These are phyloP conservation scores for Caenorhabditis sp. DNA, from an alignment of 2,888 invertebrate species.

Conservation along the genomic window DNA sequence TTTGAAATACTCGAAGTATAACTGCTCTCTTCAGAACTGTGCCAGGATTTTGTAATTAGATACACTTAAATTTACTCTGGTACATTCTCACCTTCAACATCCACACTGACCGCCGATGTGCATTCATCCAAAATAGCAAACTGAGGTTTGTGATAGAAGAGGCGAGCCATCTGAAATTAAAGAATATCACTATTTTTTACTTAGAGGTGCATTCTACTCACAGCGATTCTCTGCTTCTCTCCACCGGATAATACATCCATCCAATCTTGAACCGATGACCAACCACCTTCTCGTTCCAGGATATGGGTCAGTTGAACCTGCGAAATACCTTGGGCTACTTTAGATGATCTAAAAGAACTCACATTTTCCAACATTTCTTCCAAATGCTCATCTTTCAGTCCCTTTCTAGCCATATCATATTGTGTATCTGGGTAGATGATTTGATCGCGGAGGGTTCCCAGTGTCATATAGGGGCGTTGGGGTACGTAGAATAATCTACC, in stretches of 20 bases:
- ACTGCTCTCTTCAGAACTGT: too few relatives aligned
- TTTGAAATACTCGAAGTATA: too few relatives aligned
- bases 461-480: slow-evolving; percentile 90
- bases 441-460: slow-evolving; percentile 90
- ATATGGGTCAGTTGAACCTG: slow-evolving; percentile 55
- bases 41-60: background rate
- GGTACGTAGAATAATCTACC: slow-evolving; percentile 97
- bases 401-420: slow-evolving; percentile 79
- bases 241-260: slow-evolving; percentile 77
- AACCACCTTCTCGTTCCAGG: slow-evolving; percentile 72
- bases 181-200: background rate
- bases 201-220: slow-evolving; percentile 71
- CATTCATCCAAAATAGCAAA: slow-evolving; percentile 75
- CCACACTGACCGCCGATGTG: slow-evolving; percentile 75
- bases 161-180: slow-evolving; percentile 70
- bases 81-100: slow-evolving; percentile 72
- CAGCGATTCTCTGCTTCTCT: slow-evolving; percentile 75
- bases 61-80: background rate
- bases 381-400: slow-evolving; percentile 80
- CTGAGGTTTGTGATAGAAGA: slow-evolving; percentile 72
- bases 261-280: slow-evolving; percentile 82
- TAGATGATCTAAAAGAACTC: slow-evolving; percentile 71
- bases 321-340: background rate
- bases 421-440: slow-evolving; percentile 87
- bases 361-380: slow-evolving; percentile 82